Evolutionary conservation across 2,797 vertebrate species (phyloP).

Genomic region (Arremon brunneinucha): DNA sequence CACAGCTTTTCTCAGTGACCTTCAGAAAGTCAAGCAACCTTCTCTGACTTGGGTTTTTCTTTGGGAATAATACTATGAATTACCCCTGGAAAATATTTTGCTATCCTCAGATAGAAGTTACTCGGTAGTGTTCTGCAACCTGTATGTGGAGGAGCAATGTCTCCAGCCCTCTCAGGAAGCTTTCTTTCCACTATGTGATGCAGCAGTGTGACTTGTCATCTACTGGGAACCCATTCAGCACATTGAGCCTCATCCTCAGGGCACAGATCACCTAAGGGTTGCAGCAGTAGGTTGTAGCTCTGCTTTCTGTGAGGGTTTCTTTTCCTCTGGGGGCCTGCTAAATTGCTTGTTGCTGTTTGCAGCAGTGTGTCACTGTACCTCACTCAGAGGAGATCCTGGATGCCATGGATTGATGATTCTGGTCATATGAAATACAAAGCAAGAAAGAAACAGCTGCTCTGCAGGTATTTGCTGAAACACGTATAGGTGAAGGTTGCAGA

Average conservation of each 20-base stretch:
- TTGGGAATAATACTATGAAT: not conserved
- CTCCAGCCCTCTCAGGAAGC: not conserved
- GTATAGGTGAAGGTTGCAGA: not conserved
- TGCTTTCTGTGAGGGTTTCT: not conserved
- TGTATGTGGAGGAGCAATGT: not conserved
- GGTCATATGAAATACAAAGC: not conserved
- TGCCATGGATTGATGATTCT: not conserved
- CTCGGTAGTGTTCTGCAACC: not conserved
- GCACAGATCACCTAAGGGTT: not conserved
- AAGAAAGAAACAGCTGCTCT: not conserved
- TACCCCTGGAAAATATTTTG: not conserved
- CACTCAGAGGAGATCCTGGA: not conserved
- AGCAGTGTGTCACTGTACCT: not conserved
- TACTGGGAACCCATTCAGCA: not conserved
- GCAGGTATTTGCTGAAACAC: not conserved
- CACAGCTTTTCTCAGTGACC: not conserved
- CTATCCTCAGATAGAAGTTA: not conserved
- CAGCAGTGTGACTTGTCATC: not conserved
- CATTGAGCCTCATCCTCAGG: not conserved
- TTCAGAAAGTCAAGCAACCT: not conserved
- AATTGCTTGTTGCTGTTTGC: accelerated
- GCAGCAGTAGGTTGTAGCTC: not conserved
- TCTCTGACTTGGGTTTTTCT: not conserved
- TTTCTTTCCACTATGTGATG: not conserved
- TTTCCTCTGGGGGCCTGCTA: not conserved